Conservation (phyloP, 2,113 vertebrate species). For the Caracal caracal region DNA sequence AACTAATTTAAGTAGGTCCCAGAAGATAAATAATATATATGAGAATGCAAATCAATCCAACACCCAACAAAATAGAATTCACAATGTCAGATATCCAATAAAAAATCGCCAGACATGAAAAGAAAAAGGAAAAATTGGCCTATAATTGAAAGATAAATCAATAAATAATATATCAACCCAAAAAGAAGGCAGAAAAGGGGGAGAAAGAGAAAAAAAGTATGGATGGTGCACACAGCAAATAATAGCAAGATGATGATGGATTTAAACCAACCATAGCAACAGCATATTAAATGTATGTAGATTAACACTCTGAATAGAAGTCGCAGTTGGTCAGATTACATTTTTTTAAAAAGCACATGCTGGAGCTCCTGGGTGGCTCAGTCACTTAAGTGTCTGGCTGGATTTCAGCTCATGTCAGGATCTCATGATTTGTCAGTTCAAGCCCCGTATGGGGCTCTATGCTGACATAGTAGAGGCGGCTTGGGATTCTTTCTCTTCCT, state of each 20-base stretch:
- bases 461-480: no score
- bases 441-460: no score
- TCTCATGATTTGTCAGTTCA: no score
- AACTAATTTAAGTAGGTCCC: neutral
- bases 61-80: neutral
- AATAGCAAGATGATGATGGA: neutral
- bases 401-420: no score
- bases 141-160: neutral
- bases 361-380: no score
- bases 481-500: no score
- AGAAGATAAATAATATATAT: neutral
- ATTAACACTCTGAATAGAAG: neutral
- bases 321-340: neutral
- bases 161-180: neutral
- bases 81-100: neutral
- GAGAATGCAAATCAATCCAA: neutral
- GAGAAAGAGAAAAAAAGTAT: neutral
- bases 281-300: neutral
- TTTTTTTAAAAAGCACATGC: neutral
- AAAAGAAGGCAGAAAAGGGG: neutral
- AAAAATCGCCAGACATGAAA: neutral
- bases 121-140: neutral
- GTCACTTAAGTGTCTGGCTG: no score
- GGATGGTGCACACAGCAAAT: neutral
- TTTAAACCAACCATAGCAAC: neutral